Evolutionary conservation across 1,140 invertebrate genomes (phyloP).

Genomic region (Drosophila novamexicana): DNA sequence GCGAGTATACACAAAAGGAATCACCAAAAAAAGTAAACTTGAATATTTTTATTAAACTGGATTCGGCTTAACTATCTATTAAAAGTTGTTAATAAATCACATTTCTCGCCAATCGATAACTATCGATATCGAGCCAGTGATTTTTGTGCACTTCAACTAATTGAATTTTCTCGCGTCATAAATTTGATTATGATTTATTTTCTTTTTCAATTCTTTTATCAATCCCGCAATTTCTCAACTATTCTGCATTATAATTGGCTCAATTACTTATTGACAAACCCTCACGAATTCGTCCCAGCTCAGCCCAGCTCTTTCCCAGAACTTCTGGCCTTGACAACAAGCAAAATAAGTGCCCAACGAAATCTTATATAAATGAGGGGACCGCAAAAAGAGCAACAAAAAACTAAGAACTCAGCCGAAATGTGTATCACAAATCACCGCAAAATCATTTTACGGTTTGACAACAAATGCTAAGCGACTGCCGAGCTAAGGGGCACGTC

Average conservation of each 20-base stretch:
- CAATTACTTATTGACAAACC: not conserved
- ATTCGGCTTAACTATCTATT: too few species aligned
- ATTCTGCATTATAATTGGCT: not conserved
- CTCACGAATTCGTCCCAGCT: constrained; percentile 2
- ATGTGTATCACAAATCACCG: constrained; percentile 34
- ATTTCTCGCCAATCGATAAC: too few species aligned
- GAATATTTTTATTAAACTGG: too few species aligned
- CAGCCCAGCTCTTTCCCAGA: not conserved
- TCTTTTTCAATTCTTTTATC: too few species aligned
- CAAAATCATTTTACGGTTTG: constrained; percentile 42
- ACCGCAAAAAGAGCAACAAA: constrained; percentile 20
- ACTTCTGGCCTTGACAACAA: constrained; percentile 1
- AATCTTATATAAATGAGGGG: constrained; percentile 5
- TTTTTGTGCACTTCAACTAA: too few species aligned
- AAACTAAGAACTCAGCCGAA: constrained; percentile 6
- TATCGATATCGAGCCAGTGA: too few species aligned
- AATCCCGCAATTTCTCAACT: not conserved
- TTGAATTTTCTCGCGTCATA: too few species aligned
- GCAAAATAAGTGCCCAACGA: constrained; percentile 6
- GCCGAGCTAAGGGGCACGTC: not conserved
- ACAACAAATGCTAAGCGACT: constrained; percentile 31
- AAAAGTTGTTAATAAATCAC: too few species aligned
- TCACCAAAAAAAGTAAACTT: too few species aligned
- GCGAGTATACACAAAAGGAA: too few species aligned
- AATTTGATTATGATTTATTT: too few species aligned